A percentile compares a stretch with the other conserved stretches of the same genome.
Evolutionary conservation across 2,797 vertebrate species (phyloP).

Genomic region (Lerista edwardsae): DNA sequence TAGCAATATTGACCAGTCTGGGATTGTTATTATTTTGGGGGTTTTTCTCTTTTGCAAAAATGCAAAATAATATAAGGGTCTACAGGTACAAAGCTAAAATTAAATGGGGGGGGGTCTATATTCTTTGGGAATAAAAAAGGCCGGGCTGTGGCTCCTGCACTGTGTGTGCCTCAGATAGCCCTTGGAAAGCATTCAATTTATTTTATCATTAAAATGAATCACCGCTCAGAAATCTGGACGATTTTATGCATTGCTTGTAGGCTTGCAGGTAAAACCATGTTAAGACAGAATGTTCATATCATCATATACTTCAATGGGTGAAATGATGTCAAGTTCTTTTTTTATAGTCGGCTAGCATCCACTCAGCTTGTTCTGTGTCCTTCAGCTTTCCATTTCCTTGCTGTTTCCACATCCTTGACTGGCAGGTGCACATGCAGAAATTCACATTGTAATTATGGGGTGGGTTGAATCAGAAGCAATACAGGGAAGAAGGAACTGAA

Average conservation of each 20-base stretch:
- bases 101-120: neutral
- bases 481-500: too few species aligned
- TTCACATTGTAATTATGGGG: neutral
- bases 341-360: too few species aligned
- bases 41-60: too few species aligned
- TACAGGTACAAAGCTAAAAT: neutral
- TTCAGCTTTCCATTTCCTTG: neutral
- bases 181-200: conserved; percentile 1
- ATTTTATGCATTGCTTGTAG: conserved; percentile 8
- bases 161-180: neutral
- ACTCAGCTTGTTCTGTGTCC: too few species aligned
- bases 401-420: neutral
- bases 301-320: neutral
- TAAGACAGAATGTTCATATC: neutral
- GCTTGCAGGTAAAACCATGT: neutral
- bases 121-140: conserved; percentile 7
- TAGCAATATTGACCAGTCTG: neutral
- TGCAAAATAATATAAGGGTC: neutral
- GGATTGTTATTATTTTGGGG: neutral
- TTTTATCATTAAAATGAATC: conserved; percentile 20
- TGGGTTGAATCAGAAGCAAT: too few species aligned
- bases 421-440: neutral
- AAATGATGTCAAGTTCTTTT: too few species aligned
- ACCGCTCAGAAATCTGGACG: neutral
- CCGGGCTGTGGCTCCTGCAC: neutral